Conservation (phyloP, 2,113 vertebrate species). For the Gallinago paraguaiae region DNA sequence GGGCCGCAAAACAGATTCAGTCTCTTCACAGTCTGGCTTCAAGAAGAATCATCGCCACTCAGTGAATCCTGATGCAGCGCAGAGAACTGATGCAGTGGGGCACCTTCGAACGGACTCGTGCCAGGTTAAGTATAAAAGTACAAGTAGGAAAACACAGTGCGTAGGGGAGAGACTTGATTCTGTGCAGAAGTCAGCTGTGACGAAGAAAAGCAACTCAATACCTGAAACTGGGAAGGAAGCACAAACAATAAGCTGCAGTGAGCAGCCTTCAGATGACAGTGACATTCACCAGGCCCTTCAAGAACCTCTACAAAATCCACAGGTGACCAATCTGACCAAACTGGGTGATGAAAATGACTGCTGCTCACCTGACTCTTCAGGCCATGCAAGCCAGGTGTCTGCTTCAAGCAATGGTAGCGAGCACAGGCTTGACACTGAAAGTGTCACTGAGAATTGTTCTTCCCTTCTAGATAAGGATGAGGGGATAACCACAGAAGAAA, state of each 20-base stretch:
- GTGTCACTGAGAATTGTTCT: neutral
- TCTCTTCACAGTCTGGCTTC: constrained; percentile 25
- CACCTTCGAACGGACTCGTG: neutral
- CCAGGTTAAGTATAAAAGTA: constrained; percentile 49
- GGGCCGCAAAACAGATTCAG: constrained; percentile 17
- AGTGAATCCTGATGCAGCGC: neutral
- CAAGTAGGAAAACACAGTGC: neutral
- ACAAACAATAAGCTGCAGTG: neutral
- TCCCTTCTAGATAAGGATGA: constrained; percentile 60
- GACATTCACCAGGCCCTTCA: neutral
- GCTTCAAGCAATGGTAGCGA: constrained; percentile 21
- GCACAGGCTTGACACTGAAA: neutral
- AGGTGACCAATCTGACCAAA: neutral
- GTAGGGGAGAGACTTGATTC: constrained; percentile 22
- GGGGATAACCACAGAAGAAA: constrained; percentile 29
- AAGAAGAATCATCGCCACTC: constrained; percentile 43
- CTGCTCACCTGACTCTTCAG: constrained; percentile 4
- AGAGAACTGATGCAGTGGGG: constrained; percentile 12
- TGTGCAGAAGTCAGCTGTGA: constrained; percentile 17
- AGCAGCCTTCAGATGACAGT: neutral
- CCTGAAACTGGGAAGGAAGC: constrained; percentile 27
- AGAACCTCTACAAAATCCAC: constrained; percentile 19
- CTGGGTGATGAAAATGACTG: neutral
- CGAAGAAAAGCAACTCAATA: constrained; percentile 11
- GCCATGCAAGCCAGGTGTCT: neutral